These are phyloP conservation scores for Fistularia tabacaria DNA, from an alignment of 2,797 vertebrate species.

Conservation along the genomic window DNA sequence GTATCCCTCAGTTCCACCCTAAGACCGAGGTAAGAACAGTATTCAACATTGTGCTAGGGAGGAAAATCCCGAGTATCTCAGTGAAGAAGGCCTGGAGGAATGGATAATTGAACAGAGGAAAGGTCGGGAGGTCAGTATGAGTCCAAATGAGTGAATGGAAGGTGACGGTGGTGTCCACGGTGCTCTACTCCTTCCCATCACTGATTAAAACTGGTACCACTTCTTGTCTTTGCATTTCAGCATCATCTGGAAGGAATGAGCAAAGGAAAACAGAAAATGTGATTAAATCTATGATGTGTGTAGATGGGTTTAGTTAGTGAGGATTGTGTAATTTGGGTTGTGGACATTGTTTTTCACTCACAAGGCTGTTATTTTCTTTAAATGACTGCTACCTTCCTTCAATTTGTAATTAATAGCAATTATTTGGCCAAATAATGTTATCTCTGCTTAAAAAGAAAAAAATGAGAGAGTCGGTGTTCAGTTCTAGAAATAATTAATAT, in stretches of 20 bases:
- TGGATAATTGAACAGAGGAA: slow-evolving; percentile 63
- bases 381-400: no score
- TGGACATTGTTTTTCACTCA: no score
- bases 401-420: no score
- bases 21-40: slow-evolving; percentile 86
- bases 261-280: neutral
- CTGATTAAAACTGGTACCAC: slow-evolving; percentile 98
- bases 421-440: no score
- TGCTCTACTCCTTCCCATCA: slow-evolving; percentile 34
- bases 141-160: slow-evolving; percentile 73
- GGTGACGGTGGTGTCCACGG: slow-evolving; percentile 46
- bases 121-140: slow-evolving; percentile 57
- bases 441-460: no score
- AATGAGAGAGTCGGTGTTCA: no score
- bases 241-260: slow-evolving; percentile 85
- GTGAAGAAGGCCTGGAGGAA: slow-evolving; percentile 74
- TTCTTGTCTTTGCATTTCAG: slow-evolving; percentile 99
- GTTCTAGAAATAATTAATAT: no score
- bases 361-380: no score
- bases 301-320: no score
- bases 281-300: no score
- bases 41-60: slow-evolving; percentile 90
- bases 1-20: slow-evolving; percentile 80
- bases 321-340: no score
- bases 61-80: slow-evolving; percentile 81